A percentile compares a stretch with the other conserved stretches of the same genome.
Evolutionary conservation across 2,888 invertebrate genomes (phyloP).

Genomic region (Caradrina kadenii): DNA sequence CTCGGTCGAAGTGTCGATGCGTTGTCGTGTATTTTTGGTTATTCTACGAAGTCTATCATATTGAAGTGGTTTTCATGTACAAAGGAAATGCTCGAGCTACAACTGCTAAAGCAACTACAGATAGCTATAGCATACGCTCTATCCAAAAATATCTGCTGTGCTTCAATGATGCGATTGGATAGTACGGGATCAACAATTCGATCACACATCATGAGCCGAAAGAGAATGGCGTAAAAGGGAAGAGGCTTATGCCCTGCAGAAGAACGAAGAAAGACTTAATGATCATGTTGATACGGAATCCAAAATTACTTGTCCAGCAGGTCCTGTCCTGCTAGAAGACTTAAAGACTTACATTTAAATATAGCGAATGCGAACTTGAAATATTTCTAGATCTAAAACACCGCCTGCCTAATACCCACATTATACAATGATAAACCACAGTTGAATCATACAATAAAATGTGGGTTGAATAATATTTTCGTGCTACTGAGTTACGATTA

Average conservation of each 20-base stretch:
- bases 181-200: neutral
- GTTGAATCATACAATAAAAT: slow-evolving; percentile 47
- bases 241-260: neutral
- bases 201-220: neutral
- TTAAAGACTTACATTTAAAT: neutral
- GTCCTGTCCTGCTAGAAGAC: neutral
- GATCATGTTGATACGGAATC: neutral
- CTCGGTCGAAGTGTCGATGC: slow-evolving; percentile 30
- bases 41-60: neutral
- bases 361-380: neutral
- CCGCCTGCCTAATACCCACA: slow-evolving; percentile 1
- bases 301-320: neutral
- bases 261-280: no score
- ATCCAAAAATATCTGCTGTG: no score
- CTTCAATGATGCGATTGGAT: no score
- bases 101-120: neutral
- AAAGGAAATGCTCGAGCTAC: neutral
- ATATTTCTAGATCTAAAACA: slow-evolving; percentile 9
- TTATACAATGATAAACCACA: slow-evolving; percentile 18
- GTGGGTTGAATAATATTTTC: slow-evolving; percentile 43
- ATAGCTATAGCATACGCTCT: neutral
- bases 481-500: slow-evolving; percentile 37
- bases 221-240: neutral
- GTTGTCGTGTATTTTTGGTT: slow-evolving; percentile 21
- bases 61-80: neutral